phyloP scores from a whole-genome alignment of 2,113 vertebrate genomes.

The Serranochromis macrocephalus region DNA sequence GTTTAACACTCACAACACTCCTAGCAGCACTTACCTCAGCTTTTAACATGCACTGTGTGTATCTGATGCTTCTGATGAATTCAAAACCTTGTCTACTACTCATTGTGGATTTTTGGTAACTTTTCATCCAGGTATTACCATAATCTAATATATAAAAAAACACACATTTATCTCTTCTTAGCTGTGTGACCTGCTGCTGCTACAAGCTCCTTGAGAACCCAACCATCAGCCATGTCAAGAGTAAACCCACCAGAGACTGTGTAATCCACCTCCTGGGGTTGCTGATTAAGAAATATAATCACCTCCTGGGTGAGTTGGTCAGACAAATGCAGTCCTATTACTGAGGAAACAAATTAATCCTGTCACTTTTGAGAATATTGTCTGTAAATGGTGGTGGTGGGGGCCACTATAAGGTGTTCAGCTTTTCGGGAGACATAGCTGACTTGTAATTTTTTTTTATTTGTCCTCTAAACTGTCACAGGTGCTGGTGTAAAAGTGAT shows the following conservation, averaged over 20 bases:
- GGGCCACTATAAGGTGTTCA: background rate
- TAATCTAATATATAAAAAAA: background rate
- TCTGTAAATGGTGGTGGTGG: background rate
- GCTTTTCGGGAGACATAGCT: background rate
- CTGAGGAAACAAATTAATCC: background rate
- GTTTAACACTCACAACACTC: background rate
- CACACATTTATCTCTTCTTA: conserved; percentile 30
- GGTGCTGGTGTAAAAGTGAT: conserved; percentile 87
- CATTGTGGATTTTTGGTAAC: background rate
- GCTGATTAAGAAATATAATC: conserved; percentile 81
- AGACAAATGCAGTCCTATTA: background rate
- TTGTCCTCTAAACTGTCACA: conserved; percentile 23
- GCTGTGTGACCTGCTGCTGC: conserved; percentile 86
- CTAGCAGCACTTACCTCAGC: background rate
- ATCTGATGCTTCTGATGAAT: background rate
- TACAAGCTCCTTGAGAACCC: conserved; percentile 92
- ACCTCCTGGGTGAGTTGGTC: conserved; percentile 80
- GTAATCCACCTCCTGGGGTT: conserved; percentile 81
- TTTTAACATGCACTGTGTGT: background rate
- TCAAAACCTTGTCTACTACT: background rate
- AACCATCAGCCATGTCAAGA: conserved; percentile 79
- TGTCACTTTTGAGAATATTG: background rate
- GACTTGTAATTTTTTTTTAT: background rate
- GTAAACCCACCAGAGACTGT: conserved; percentile 78
- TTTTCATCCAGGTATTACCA: background rate